Percentiles rank a stretch among this genome's conserved stretches.
These are phyloP conservation scores for Microcebus lehilahytsara DNA, from an alignment of 2,113 vertebrate genomes.

Conservation along the genomic window DNA sequence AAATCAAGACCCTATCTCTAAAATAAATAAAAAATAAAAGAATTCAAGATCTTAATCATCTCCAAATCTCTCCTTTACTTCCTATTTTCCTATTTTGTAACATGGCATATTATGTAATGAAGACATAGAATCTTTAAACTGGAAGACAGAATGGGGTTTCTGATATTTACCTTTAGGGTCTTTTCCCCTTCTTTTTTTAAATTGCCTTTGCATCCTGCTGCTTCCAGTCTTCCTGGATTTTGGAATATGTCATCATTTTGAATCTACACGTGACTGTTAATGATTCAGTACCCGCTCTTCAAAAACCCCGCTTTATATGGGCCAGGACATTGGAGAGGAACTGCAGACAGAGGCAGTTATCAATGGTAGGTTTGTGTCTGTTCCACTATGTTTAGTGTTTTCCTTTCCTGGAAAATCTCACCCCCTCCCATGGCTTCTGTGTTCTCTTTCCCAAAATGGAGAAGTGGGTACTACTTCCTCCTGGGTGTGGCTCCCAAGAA, in stretches of 20 bases:
- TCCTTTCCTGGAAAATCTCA: neutral
- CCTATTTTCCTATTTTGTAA: neutral
- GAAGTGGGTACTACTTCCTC: neutral
- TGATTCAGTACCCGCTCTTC: neutral
- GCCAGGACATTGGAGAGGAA: accelerated
- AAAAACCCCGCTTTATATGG: neutral
- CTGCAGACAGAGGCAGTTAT: neutral
- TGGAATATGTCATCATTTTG: neutral
- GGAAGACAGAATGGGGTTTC: neutral
- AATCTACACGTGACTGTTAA: neutral
- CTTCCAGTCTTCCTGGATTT: neutral
- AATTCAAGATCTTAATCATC: neutral
- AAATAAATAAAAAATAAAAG: no score
- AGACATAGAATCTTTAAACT: neutral
- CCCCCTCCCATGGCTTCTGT: neutral
- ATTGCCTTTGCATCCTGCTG: neutral
- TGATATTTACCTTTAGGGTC: neutral
- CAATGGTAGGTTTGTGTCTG: neutral
- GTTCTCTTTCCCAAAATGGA: neutral
- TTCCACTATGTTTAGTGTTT: neutral
- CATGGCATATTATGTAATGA: no score
- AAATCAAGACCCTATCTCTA: no score
- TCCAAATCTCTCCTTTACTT: neutral
- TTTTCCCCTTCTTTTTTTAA: neutral
- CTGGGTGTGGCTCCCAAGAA: neutral